Conservation (phyloP, 2,113 vertebrate species). For the Gallinago jamesoni region DNA sequence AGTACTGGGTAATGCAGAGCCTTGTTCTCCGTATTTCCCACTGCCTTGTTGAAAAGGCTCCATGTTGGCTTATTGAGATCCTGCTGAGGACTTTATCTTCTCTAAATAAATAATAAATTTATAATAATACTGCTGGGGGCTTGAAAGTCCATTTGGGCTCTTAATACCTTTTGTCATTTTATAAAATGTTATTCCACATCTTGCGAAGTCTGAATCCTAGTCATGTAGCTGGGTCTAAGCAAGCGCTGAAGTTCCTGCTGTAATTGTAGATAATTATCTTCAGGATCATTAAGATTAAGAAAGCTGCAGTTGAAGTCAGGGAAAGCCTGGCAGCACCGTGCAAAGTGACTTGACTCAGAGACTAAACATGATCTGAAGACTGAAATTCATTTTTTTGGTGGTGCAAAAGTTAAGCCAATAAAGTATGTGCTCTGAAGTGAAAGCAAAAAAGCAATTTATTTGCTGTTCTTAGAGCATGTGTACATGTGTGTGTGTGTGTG, state of each 20-base stretch:
- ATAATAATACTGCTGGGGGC: not conserved
- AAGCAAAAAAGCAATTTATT: not conserved
- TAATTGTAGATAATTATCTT: not conserved
- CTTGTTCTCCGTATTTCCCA: not conserved
- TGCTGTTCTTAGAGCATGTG: not conserved
- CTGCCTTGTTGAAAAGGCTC: not conserved
- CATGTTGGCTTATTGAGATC: not conserved
- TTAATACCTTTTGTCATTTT: not conserved
- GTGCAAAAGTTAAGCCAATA: not conserved
- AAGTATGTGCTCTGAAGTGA: not conserved
- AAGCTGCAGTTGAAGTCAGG: not conserved
- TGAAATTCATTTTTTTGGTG: not conserved
- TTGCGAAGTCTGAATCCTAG: not conserved
- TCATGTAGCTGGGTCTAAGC: not conserved
- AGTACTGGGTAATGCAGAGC: not conserved
- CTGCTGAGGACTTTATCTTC: not conserved
- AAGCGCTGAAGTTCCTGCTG: not conserved
- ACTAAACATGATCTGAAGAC: not conserved
- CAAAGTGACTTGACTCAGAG: not conserved
- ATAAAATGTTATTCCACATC: not conserved
- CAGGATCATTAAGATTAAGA: not conserved
- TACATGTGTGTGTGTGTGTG: too few species aligned
- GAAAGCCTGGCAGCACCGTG: not conserved
- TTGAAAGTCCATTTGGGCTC: accelerated
- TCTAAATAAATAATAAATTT: not conserved